These are phyloP conservation scores for Ailuropoda melanoleuca DNA, from an alignment of 2,113 vertebrate species.

Conservation along the genomic window DNA sequence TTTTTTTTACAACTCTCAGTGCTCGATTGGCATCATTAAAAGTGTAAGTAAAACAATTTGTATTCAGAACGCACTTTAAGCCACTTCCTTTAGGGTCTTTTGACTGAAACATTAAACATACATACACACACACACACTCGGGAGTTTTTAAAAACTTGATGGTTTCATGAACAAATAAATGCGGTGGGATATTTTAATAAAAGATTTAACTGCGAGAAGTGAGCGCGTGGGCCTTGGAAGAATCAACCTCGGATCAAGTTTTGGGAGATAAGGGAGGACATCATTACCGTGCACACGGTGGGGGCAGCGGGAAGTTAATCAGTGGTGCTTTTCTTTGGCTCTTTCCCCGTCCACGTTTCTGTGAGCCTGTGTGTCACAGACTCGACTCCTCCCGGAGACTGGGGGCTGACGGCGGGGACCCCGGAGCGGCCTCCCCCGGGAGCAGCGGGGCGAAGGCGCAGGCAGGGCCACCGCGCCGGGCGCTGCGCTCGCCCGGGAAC, in stretches of 20 bases:
- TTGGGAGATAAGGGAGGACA: fast-evolving
- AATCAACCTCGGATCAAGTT: neutral
- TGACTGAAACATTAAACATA: too few species aligned
- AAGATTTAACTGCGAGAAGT: slow-evolving; percentile 14
- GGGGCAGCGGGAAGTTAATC: neutral
- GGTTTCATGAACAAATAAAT: neutral
- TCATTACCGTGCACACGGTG: neutral
- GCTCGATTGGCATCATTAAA: too few species aligned
- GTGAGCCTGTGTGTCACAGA: neutral
- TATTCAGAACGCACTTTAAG: neutral
- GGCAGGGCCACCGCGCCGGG: neutral
- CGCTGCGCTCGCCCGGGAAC: neutral
- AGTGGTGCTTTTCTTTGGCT: neutral
- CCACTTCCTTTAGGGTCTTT: neutral
- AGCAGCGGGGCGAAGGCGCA: neutral
- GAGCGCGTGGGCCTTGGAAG: neutral
- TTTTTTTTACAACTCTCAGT: fast-evolving
- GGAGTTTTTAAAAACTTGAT: neutral
- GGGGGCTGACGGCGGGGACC: neutral
- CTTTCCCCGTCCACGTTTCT: slow-evolving; percentile 46
- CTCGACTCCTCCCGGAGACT: slow-evolving; percentile 16
- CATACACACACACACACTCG: neutral
- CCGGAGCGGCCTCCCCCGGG: neutral
- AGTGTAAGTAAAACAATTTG: neutral
- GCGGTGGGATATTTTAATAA: neutral